Conservation (phyloP, 1,140 invertebrate genomes). For the Saccostrea cuccullata region DNA sequence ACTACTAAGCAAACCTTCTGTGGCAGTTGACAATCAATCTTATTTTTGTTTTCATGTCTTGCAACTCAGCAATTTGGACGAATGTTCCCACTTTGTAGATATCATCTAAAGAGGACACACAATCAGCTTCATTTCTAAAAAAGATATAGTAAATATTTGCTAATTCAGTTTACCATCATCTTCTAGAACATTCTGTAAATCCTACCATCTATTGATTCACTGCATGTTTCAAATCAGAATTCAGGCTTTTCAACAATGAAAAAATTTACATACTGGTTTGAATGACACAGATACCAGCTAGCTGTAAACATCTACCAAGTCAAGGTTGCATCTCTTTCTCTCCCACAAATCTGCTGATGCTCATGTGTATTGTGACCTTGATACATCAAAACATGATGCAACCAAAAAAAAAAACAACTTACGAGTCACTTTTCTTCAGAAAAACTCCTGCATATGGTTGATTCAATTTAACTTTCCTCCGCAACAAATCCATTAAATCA, state of each 20-base stretch:
- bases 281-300: too few species aligned
- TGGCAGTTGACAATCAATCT: slow-evolving; percentile 96
- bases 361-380: neutral
- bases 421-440: slow-evolving; percentile 94
- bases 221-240: too few species aligned
- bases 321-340: neutral
- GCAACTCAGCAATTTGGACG: slow-evolving; percentile 98
- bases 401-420: slow-evolving; percentile 68
- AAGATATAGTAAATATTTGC: slow-evolving; percentile 53
- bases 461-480: slow-evolving; percentile 96
- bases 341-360: neutral
- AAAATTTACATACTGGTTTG: too few species aligned
- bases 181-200: neutral
- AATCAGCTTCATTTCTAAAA: slow-evolving; percentile 89
- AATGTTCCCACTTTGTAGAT: slow-evolving; percentile 96
- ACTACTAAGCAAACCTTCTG: slow-evolving; percentile 47
- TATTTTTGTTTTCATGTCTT: slow-evolving; percentile 95
- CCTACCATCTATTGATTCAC: too few species aligned
- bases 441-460: slow-evolving; percentile 99
- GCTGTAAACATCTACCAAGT: neutral
- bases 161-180: neutral
- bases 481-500: slow-evolving; percentile 91
- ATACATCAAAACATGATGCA: neutral
- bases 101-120: slow-evolving; percentile 91
- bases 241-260: too few species aligned